A percentile compares a stretch with the other conserved stretches of the same genome.
Conservation (phyloP, 2,113 vertebrate species). For the Oophaga pumilio region DNA sequence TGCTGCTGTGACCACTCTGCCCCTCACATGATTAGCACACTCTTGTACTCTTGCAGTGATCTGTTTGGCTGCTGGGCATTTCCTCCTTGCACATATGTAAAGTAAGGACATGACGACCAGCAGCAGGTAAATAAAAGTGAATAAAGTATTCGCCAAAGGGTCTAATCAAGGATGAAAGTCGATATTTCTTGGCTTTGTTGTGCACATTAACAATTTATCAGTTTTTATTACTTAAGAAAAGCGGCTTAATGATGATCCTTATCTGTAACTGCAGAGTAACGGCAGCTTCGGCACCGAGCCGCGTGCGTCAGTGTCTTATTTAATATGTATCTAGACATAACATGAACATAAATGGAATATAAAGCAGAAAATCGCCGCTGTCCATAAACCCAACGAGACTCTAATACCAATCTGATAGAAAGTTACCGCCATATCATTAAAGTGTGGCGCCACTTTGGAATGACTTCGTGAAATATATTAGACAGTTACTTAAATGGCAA, state of each 20-base stretch:
- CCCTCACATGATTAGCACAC: not conserved
- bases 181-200: not conserved
- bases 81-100: not conserved
- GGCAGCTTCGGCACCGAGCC: not conserved
- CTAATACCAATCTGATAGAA: not conserved
- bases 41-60: not conserved
- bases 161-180: not conserved
- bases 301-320: not conserved
- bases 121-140: not conserved
- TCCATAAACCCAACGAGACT: not conserved
- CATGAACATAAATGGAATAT: not conserved
- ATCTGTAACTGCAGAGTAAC: not conserved
- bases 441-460: not conserved
- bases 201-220: conserved; percentile 21
- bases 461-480: not conserved
- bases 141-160: too few relatives aligned
- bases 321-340: not conserved
- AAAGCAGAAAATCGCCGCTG: not conserved
- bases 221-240: conserved; percentile 20
- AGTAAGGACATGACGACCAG: not conserved
- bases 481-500: not conserved
- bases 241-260: not conserved
- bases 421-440: not conserved
- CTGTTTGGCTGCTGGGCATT: not conserved
- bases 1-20: not conserved